Evolutionary conservation across 2,797 vertebrate species (phyloP).

Genomic region (Ceryle rudis): DNA sequence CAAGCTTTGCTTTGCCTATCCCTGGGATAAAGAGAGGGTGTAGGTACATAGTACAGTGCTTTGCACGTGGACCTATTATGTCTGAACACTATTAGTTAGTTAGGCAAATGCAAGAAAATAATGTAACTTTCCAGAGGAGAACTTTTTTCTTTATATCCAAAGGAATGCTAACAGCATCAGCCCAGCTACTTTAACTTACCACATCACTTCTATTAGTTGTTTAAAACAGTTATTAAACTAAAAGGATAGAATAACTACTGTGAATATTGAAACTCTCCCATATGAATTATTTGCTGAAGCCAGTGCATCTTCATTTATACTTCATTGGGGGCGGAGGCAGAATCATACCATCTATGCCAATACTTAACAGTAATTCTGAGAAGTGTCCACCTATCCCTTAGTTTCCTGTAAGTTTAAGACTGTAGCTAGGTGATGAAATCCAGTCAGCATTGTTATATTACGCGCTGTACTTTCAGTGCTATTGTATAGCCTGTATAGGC

Average conservation of each 20-base stretch:
- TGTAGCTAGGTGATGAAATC: conserved; percentile 45
- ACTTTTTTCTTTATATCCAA: neutral
- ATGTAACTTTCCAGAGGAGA: neutral
- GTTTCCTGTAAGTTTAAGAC: conserved; percentile 36
- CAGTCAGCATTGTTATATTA: neutral
- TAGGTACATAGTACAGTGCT: no score
- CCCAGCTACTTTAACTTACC: neutral
- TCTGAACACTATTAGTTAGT: neutral
- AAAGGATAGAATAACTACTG: conserved; percentile 15
- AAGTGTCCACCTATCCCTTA: conserved; percentile 19
- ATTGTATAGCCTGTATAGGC: conserved; percentile 31
- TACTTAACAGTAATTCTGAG: neutral
- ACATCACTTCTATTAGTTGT: neutral
- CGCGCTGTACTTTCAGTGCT: neutral
- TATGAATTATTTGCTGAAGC: conserved; percentile 30
- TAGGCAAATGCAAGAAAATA: neutral
- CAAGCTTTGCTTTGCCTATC: neutral
- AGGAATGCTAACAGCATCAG: neutral
- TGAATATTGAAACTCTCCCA: neutral
- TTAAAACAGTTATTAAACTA: conserved; percentile 42
- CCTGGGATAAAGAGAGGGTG: neutral
- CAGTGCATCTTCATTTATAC: conserved; percentile 14
- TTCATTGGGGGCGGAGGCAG: neutral
- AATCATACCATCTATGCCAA: neutral
- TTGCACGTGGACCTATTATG: neutral